phyloP scores from a whole-genome alignment of 2,113 vertebrate species.

The Lucifuga dentata region DNA sequence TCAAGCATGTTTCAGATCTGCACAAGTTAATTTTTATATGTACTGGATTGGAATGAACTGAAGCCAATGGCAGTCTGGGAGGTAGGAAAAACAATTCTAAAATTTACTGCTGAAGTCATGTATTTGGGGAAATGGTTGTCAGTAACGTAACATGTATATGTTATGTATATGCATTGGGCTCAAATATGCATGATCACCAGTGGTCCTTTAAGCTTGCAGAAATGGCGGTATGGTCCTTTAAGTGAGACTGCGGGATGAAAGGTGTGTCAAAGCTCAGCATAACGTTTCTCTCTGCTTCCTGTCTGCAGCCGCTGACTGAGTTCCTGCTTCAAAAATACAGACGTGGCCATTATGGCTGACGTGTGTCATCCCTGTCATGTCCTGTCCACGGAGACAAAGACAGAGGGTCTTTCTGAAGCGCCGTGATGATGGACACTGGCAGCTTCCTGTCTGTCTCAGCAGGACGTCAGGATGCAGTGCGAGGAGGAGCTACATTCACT shows the following conservation, averaged over 20 bases:
- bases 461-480: constrained; percentile 65
- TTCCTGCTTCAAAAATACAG: constrained; percentile 66
- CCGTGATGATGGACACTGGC: constrained; percentile 49
- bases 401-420: constrained; percentile 47
- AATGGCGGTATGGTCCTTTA: too few species aligned
- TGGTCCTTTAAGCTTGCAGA: too few species aligned
- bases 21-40: too few species aligned
- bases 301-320: constrained; percentile 50
- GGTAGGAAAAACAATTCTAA: too few species aligned
- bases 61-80: too few species aligned
- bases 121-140: too few species aligned
- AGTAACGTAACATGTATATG: too few species aligned
- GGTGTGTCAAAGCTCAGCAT: constrained; percentile 21
- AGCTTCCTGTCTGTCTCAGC: constrained; percentile 64
- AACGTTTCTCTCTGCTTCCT: constrained; percentile 16
- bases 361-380: constrained; percentile 64
- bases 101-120: too few species aligned
- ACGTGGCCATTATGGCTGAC: constrained; percentile 66
- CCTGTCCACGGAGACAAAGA: constrained; percentile 62
- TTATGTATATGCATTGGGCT: too few species aligned
- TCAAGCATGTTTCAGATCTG: too few species aligned
- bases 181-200: too few species aligned
- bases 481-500: constrained; percentile 44
- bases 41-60: too few species aligned
- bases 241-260: neutral